A percentile compares a stretch with the other conserved stretches of the same genome.
Evolutionary conservation across 2,797 vertebrate genomes (phyloP).

Genomic region (Anolis apletophallus): DNA sequence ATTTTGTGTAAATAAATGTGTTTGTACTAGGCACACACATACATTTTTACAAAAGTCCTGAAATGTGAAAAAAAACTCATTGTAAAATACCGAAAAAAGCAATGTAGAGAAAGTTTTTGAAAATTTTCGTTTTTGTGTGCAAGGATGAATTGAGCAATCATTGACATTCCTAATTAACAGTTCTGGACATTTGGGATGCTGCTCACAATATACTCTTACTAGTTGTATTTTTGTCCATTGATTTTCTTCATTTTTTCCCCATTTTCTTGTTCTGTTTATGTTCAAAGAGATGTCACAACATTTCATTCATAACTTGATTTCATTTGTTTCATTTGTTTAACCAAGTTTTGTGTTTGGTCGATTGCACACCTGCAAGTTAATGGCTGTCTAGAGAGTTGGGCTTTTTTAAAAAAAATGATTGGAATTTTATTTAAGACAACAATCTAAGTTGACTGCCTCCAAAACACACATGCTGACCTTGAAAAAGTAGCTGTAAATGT

Average conservation of each 20-base stretch:
- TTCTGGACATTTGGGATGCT: not conserved
- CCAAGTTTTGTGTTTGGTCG: slow-evolving; percentile 4
- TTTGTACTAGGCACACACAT: too few species aligned
- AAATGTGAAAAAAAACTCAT: too few species aligned
- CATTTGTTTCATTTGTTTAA: slow-evolving; percentile 44
- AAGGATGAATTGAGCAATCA: too few species aligned
- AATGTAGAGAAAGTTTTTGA: too few species aligned
- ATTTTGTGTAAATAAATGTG: too few species aligned
- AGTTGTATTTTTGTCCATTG: rapidly evolving
- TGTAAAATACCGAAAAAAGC: too few species aligned
- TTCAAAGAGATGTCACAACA: slow-evolving; percentile 35
- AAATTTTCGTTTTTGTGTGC: too few species aligned
- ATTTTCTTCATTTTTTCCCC: not conserved
- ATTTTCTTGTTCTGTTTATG: not conserved
- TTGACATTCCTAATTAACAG: too few species aligned
- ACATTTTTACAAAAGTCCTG: too few species aligned
- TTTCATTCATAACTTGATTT: slow-evolving; percentile 36
- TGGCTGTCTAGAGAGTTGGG: slow-evolving; percentile 48
- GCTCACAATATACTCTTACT: not conserved
- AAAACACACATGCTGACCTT: slow-evolving; percentile 56
- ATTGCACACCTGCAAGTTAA: slow-evolving; percentile 66
- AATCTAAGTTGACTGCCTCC: slow-evolving; percentile 40
- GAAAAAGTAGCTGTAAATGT: slow-evolving; percentile 64
- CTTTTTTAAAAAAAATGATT: slow-evolving; percentile 36
- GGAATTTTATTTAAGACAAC: slow-evolving; percentile 69